These are phyloP conservation scores for Corvus hawaiiensis DNA, from an alignment of 2,113 vertebrate species.

Conservation along the genomic window DNA sequence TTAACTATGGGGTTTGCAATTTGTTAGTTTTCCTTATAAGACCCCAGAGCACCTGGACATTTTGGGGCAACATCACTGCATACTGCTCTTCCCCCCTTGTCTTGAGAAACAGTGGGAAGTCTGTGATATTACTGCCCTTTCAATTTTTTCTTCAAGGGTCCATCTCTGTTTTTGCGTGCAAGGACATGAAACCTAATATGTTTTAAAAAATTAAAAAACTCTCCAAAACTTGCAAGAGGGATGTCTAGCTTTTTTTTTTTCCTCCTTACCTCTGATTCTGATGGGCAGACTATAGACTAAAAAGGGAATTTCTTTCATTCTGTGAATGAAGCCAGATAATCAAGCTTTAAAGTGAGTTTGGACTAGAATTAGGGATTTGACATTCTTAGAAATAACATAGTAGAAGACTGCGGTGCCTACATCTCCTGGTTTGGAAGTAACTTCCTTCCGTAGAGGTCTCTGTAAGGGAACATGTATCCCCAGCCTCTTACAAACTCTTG, in stretches of 20 bases:
- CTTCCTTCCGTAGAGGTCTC: background rate
- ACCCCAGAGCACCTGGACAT: too few relatives aligned
- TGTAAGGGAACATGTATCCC: background rate
- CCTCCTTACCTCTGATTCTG: background rate
- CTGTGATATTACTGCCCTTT: background rate
- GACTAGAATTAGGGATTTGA: background rate
- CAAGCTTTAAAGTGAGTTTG: background rate
- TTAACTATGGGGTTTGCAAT: background rate
- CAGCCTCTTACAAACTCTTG: background rate
- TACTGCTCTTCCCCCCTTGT: background rate
- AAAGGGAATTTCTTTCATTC: background rate
- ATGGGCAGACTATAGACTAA: background rate
- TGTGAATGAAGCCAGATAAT: background rate
- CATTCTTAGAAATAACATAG: background rate
- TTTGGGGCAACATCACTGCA: background rate
- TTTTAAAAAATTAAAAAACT: background rate
- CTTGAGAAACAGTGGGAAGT: background rate
- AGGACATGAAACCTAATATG: background rate
- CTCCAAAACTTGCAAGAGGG: background rate
- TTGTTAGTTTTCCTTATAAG: background rate
- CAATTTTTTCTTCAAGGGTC: background rate
- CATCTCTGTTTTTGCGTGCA: background rate
- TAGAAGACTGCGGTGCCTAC: background rate
- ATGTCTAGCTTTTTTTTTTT: background rate
- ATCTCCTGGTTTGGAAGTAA: background rate